Base-by-base conservation (phyloP, 2,797 vertebrate genomes). In the Astyanax mexicanus region DNA sequence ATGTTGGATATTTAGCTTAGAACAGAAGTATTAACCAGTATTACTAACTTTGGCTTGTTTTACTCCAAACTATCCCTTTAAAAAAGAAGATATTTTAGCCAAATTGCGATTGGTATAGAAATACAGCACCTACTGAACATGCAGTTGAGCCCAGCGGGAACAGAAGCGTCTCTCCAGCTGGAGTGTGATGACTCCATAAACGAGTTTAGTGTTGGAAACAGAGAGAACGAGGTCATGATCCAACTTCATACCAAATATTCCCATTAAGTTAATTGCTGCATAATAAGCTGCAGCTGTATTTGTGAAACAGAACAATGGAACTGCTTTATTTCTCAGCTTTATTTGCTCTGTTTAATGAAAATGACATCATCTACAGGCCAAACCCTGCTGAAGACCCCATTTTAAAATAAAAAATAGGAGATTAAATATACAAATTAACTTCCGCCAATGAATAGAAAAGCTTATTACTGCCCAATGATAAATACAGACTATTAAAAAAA, bases 291-390 rank as follows among this genome's bases (percentile, higher is more conserved):
- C 17, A 21, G 32, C 57, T 11, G 23, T 38, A 38, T 60, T 37
- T 38, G 57, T 38, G 11, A 10, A 21, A 19, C 4, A 17, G 3
- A 6, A 11, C 19, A 51, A 11, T 12, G 21, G 19, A 8, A 3
- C 49, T 51, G 49, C 49, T 51, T 51, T 12, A 51, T 51, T 11
- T 3, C 21, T 9, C 0, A 55, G 52, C 23, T 15, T 55, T 15
- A 25, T 55, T 55, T 52, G 21, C 51, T 52, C 27, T 51, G 21
- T 23, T 52, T 52, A 23, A 52, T 52, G 52, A 52, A 49, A 52
- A 52, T 25, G 23, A 55, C 11, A 13, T 23, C 12, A 13, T 13
- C 21, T 25, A 0, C 51, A 13, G 23, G 23, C 11, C 23, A 4
- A 6, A 4, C 11, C 9, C 9, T 25, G 13, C 9, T 38, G 35